These are phyloP conservation scores for Phyllotis vaccarum DNA, from an alignment of 2,797 vertebrate species.

Conservation along the genomic window DNA sequence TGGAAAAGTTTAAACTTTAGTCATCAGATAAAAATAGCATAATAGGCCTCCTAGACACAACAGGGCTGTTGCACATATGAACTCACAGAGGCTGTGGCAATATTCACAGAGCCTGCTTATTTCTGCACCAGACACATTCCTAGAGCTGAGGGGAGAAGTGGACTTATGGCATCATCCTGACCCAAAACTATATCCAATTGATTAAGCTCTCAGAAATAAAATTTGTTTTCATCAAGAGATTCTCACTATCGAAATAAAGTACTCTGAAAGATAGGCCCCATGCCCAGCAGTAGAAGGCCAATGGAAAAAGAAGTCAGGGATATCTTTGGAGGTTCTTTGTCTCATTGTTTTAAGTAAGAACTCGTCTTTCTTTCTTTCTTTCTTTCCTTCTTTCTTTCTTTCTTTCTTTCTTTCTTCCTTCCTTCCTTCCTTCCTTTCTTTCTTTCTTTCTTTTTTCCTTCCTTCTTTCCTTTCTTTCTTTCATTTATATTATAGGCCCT, in stretches of 20 bases:
- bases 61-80: not conserved
- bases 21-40: conserved; percentile 58
- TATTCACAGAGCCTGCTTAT: no score
- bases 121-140: not conserved
- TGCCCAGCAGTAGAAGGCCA: not conserved
- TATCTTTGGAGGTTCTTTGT: not conserved
- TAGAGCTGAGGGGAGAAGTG: not conserved
- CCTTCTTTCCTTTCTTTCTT: no score
- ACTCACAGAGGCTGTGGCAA: not conserved
- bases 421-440: no score
- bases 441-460: not conserved
- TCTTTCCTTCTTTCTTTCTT: not conserved
- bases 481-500: not conserved
- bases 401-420: not conserved
- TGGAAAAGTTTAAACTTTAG: conserved; percentile 63
- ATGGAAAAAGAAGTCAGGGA: not conserved
- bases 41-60: not conserved
- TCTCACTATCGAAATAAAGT: not conserved
- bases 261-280: not conserved
- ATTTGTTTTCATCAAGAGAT: not conserved
- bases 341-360: not conserved
- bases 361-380: not conserved
- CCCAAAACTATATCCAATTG: not conserved
- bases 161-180: not conserved
- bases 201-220: not conserved